Conservation (phyloP, 2,797 vertebrate species). For the Nyctibius grandis region DNA sequence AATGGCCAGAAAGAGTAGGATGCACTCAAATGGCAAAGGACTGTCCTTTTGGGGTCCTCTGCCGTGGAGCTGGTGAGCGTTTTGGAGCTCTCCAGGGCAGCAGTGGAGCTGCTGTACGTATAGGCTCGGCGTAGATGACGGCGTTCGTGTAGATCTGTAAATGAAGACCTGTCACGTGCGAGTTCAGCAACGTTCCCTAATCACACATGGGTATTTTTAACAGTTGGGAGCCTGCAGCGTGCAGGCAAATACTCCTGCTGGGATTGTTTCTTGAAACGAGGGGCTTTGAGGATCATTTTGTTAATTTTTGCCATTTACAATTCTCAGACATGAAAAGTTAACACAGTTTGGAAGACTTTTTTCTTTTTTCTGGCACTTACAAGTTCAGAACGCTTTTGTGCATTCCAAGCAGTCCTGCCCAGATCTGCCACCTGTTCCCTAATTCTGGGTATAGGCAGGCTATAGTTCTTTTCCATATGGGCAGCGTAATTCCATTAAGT, state of each 20-base stretch:
- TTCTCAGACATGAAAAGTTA: conserved; percentile 71
- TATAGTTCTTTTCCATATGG: conserved; percentile 83
- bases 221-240: background rate
- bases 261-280: background rate
- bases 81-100: background rate
- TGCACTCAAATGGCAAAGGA: accelerated
- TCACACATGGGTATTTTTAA: background rate
- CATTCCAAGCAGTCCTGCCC: conserved; percentile 79
- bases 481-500: conserved; percentile 81
- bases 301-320: conserved; percentile 60
- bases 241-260: background rate
- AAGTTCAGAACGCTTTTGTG: conserved; percentile 77
- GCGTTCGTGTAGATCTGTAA: accelerated
- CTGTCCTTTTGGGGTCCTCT: accelerated
- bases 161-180: accelerated
- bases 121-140: accelerated
- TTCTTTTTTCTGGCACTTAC: conserved; percentile 70
- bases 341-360: conserved; percentile 66
- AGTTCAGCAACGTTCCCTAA: accelerated
- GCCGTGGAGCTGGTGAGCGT: accelerated
- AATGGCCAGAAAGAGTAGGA: accelerated
- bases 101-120: accelerated
- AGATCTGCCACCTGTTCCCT: conserved; percentile 80
- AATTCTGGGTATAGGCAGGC: conserved; percentile 80
- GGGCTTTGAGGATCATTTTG: background rate